phyloP scores from a whole-genome alignment of 2,113 vertebrate species.

The Aegotheles bennettii region DNA sequence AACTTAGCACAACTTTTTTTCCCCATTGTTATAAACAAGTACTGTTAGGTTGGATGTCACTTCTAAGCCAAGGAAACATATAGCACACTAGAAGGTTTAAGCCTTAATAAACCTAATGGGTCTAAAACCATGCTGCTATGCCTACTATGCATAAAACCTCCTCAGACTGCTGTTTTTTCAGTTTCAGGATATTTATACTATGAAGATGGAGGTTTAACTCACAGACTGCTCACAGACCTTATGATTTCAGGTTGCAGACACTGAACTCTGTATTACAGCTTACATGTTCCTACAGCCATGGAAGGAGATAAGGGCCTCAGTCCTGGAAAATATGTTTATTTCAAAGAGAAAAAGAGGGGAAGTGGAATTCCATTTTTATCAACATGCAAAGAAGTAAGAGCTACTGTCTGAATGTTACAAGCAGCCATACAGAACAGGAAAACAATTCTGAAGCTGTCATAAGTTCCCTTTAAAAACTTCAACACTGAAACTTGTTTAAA shows the following conservation, averaged over 20 bases:
- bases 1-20: neutral
- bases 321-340: neutral
- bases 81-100: neutral
- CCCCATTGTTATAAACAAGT: neutral
- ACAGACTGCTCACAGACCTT: neutral
- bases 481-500: neutral
- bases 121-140: neutral
- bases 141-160: neutral
- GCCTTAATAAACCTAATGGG: neutral
- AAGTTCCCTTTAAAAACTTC: neutral
- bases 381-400: neutral
- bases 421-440: neutral
- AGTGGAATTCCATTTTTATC: neutral
- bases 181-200: neutral
- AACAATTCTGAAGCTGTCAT: neutral
- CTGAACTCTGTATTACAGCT: neutral
- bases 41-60: neutral
- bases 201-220: neutral
- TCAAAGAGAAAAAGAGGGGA: neutral
- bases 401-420: neutral
- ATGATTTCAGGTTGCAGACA: neutral
- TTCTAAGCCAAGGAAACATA: neutral
- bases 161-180: neutral
- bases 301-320: neutral
- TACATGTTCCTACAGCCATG: neutral